Base-by-base conservation (phyloP, 37 sponge, comb jelly and placozoan species). In the Aphrocallistes beatrix region DNA sequence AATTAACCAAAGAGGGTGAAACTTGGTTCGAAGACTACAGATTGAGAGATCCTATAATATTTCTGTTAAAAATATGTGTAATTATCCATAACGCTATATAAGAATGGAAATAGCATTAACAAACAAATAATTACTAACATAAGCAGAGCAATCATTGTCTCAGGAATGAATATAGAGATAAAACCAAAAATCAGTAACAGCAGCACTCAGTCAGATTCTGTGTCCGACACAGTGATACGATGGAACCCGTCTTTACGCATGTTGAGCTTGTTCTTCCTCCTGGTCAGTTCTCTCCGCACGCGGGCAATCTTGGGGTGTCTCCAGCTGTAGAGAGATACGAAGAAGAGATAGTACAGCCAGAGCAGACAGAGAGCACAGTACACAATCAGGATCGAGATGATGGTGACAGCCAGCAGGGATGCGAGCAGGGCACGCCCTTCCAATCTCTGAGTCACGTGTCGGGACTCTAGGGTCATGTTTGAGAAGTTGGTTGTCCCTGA, bases 281-380 rank as follows among this genome's bases (percentile, higher is more conserved):
- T 19, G 28, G 25, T 19, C 10, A 60, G 10, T 28, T 60, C 75
- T 25, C 75, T 19, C 34, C 75, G 10, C 28, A 60, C 75, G 3
- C 75, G 75, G 3, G 75, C 75, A 25, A 60, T 3, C 34, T 60
- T 60, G 17, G 75, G 75, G 34, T 60, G 75, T 60, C 75, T 60
- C 75, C 75, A 60, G 75, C 75, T 60, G 75, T 28, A 60, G 21
- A 60, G 8, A 60, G 75, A 60, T 19, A 60, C 75, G 75, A 60
- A 60, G 75, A 60, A 60, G 75, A 60, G n/a, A 30, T 60, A 60
- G n/a, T 60, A 60, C 17, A 60, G 34, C 75, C 75, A 60, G 10
- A 60, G 75, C 75, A 60, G 8, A 13, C 75, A 60, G 25, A 60
- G 34, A 6, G 75, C 34, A 13, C 8, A 19, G 75, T 60, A 60